Percentiles rank a stretch among this genome's conserved stretches.
These are phyloP conservation scores for Aplochiton taeniatus DNA, from an alignment of 2,797 vertebrate species.

Conservation along the genomic window DNA sequence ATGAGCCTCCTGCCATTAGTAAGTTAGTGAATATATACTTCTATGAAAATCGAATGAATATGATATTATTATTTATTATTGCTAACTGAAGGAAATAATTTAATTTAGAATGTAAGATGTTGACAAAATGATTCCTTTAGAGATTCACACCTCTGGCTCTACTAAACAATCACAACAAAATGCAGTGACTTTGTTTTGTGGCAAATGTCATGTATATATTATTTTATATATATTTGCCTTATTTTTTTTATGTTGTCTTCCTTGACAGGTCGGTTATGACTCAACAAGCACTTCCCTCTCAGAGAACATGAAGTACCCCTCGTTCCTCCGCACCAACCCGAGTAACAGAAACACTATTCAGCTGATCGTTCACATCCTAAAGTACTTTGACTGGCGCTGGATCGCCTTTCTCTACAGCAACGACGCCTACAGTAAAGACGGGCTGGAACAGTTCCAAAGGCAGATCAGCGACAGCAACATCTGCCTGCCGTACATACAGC, in stretches of 20 bases:
- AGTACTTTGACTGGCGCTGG: slow-evolving; percentile 81
- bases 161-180: too few relatives aligned
- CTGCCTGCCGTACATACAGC: slow-evolving; percentile 76
- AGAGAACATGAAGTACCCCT: slow-evolving; percentile 64
- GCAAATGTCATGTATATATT: too few relatives aligned
- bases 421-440: slow-evolving; percentile 63
- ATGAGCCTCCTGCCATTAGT: slow-evolving; percentile 69
- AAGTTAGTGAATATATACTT: slow-evolving; percentile 3
- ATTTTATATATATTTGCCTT: too few relatives aligned
- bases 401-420: slow-evolving; percentile 75
- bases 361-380: slow-evolving; percentile 70
- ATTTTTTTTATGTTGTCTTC: neutral
- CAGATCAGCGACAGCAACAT: slow-evolving; percentile 42
- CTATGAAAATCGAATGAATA: too few relatives aligned
- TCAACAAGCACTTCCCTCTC: slow-evolving; percentile 60
- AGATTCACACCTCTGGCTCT: too few relatives aligned
- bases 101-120: too few relatives aligned
- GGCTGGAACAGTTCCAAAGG: slow-evolving; percentile 57
- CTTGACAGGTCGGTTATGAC: slow-evolving; percentile 70
- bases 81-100: too few relatives aligned
- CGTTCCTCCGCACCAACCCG: slow-evolving; percentile 79
- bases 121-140: too few relatives aligned
- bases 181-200: too few relatives aligned
- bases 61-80: too few relatives aligned
- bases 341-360: slow-evolving; percentile 72